Evolutionary conservation across 2,797 vertebrate species (phyloP), one percentile per base, ranked within the genome.

Genomic region (Pseudomugil gertrudae): DNA sequence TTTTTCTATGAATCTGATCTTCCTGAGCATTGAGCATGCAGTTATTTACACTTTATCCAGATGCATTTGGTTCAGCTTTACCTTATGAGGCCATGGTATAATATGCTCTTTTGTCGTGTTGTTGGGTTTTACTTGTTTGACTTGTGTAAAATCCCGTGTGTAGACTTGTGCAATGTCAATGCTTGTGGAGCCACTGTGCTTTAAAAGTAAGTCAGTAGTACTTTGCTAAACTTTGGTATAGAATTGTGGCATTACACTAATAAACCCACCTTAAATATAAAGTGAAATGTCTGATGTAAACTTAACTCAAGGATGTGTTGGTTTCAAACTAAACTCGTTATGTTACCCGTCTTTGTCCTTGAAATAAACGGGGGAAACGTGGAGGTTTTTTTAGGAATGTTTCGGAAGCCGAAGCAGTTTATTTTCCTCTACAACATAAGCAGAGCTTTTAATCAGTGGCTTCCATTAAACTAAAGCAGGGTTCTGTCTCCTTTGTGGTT

Each of bases 1-100:
- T 89, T 87, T n/a, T 89, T 88, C 84, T 90, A 90, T 83, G 89
- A 92, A 90, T 89, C 88, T 77, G 88, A 86, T 90, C 89, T 92
- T 91, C 88, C 89, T 84, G 61, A 73, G 69, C 78, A 88, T 76
- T 83, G 54, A 80, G 87, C 84, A 90, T 88, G 89, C 86, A 87
- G 84, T 86, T 76, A 74, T 80, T n/a, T 72, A 79, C 68, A 79
- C 56, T 57, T 79, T 60, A 68, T 64, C 38, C 72, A 81, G 76
- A 87, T 75, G 71, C 82, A 78, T 84, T 84, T 79, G 72, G 55
- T 79, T 59, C 66, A 83, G 50, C 76, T 81, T 81, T 68, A 60
- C 56, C 59, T 67, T 69, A 75, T 36, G 47, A 79, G 27, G 64
- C 69, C 72, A 29, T 72, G 57, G 53, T 72, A 82, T 64, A 59